phyloP scores from a whole-genome alignment of 2,797 vertebrate genomes.

The Mormyrus proboscirostris region DNA sequence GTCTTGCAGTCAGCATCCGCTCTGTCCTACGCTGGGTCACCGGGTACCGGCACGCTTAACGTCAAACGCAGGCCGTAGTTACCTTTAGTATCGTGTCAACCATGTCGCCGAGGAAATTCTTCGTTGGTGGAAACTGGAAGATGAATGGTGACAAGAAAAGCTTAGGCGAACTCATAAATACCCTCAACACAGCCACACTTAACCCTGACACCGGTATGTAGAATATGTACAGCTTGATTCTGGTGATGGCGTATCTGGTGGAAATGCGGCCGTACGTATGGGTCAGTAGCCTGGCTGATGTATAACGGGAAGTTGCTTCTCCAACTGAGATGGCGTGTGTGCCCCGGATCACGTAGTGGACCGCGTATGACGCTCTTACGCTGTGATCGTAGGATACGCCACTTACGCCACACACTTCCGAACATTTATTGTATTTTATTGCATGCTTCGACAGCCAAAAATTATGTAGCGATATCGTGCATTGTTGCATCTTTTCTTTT shows the following conservation, averaged over 20 bases:
- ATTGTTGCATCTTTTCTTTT: background rate
- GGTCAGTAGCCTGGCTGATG: background rate
- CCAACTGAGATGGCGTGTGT: slow-evolving; percentile 32
- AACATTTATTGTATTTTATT: background rate
- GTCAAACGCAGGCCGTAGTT: background rate
- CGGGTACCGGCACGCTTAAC: background rate
- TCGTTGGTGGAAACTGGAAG: slow-evolving; percentile 97
- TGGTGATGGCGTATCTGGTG: background rate
- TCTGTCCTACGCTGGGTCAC: slow-evolving; percentile 28
- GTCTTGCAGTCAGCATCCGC: slow-evolving; percentile 21
- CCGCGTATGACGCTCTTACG: background rate
- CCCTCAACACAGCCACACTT: slow-evolving; percentile 76
- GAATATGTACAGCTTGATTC: background rate
- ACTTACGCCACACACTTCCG: background rate
- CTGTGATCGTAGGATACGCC: background rate
- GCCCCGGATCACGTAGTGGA: slow-evolving; percentile 58
- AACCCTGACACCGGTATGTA: slow-evolving; percentile 79
- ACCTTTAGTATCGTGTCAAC: slow-evolving; percentile 29
- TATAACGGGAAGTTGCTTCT: background rate
- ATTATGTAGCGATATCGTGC: background rate
- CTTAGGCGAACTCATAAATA: slow-evolving; percentile 81
- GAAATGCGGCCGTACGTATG: background rate
- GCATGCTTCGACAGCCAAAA: background rate
- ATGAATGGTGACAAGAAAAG: slow-evolving; percentile 92
- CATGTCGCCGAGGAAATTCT: slow-evolving; percentile 90